Percentiles rank a stretch among this genome's conserved stretches.
Conservation (phyloP, 2,113 vertebrate genomes). For the Odocoileus virginianus region DNA sequence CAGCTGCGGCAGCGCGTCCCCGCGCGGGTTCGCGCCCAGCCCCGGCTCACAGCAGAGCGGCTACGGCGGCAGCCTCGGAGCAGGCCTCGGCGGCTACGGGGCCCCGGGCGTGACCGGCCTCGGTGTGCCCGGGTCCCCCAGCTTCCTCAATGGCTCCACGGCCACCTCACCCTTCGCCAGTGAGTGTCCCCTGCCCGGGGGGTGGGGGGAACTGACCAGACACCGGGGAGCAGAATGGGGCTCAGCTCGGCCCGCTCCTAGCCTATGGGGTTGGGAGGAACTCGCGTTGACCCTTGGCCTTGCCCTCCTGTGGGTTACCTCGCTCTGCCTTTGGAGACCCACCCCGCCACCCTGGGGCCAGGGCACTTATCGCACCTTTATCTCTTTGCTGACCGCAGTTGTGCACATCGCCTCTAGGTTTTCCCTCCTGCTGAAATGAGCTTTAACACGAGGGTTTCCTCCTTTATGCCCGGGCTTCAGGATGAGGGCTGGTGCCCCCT, state of each 20-base stretch:
- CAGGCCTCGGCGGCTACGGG: conserved; percentile 90
- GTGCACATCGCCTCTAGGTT: neutral
- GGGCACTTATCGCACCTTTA: neutral
- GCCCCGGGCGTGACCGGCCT: conserved; percentile 88
- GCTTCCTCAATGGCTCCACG: conserved; percentile 95
- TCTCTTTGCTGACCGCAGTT: neutral
- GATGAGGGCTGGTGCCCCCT: conserved; percentile 47
- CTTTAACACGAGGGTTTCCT: neutral
- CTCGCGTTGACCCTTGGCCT: accelerated
- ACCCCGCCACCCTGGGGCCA: neutral
- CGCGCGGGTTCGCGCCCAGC: conserved; percentile 92
- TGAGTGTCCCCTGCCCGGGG: conserved; percentile 79
- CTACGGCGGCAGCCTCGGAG: conserved; percentile 89
- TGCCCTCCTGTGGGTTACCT: neutral
- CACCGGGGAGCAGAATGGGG: neutral
- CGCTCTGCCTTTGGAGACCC: too few species aligned
- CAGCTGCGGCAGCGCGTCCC: conserved; percentile 89
- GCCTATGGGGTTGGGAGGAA: neutral
- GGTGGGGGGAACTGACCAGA: accelerated
- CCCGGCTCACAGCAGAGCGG: conserved; percentile 92
- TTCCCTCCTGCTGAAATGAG: neutral
- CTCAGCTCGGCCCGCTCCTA: neutral
- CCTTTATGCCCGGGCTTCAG: neutral
- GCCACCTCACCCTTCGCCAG: conserved; percentile 96
- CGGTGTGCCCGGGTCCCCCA: conserved; percentile 92